Conservation (phyloP, 2,113 vertebrate genomes). For the Tautogolabrus adspersus region DNA sequence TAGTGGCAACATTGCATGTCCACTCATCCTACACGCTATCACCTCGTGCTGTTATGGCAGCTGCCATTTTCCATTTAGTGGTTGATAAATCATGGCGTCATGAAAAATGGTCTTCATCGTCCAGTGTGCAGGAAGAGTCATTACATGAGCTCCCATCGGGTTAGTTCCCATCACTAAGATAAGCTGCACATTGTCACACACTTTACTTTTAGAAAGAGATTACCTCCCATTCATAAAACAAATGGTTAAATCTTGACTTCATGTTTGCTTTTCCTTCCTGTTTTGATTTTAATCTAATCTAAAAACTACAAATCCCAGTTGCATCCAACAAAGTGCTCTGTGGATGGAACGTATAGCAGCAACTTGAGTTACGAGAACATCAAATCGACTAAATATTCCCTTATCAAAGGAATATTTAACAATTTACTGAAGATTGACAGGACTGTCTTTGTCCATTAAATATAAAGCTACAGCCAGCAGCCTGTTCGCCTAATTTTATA, state of each 20-base stretch:
- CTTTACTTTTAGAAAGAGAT: neutral
- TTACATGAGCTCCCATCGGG: constrained; percentile 26
- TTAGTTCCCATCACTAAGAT: constrained; percentile 9
- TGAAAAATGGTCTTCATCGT: constrained; percentile 54
- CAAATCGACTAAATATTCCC: no score
- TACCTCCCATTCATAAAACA: neutral
- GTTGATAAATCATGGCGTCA: constrained; percentile 56
- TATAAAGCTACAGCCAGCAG: no score
- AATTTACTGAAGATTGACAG: no score
- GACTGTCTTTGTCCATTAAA: no score
- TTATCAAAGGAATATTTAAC: no score
- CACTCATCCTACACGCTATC: constrained; percentile 9
- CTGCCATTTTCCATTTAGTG: constrained; percentile 52
- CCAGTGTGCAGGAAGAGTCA: constrained; percentile 17
- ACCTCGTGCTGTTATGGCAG: constrained; percentile 30
- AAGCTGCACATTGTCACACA: neutral
- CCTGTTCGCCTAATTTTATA: no score
- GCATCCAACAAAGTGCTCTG: no score
- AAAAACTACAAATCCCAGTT: no score
- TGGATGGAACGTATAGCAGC: no score
- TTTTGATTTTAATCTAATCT: neutral
- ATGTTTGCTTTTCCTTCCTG: neutral
- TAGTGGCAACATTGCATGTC: constrained; percentile 11
- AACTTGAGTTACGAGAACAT: no score
- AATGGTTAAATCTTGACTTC: neutral